Percentiles rank a stretch among this genome's conserved stretches.
These are phyloP conservation scores for Hyaena hyaena DNA, from an alignment of 2,113 vertebrate genomes.

Conservation along the genomic window DNA sequence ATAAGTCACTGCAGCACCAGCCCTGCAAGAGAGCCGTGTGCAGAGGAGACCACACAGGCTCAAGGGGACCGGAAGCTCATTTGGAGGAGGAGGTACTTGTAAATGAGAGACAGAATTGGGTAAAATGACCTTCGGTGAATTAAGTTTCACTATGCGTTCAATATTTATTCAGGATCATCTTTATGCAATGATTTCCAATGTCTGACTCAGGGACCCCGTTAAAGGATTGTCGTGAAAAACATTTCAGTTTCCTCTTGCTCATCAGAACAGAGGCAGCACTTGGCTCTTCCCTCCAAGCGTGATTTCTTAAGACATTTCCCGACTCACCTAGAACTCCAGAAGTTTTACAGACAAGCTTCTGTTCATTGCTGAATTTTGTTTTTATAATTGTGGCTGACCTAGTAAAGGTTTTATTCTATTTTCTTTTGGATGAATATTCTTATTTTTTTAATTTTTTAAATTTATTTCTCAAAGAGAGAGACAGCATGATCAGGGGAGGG, in stretches of 20 bases:
- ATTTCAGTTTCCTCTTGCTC: background rate
- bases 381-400: background rate
- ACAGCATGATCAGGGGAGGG: too few species aligned
- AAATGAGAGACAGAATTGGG: background rate
- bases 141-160: too few species aligned
- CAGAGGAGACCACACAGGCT: fast-evolving
- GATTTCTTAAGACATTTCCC: background rate
- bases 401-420: background rate
- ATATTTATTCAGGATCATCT: background rate
- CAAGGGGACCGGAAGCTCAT: background rate
- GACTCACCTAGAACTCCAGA: background rate
- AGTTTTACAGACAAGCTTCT: background rate
- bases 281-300: background rate
- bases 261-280: fast-evolving
- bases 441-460: background rate
- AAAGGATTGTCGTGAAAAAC: background rate
- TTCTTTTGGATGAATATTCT: background rate
- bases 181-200: background rate
- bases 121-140: background rate
- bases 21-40: background rate
- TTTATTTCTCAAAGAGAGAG: too few species aligned
- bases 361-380: background rate
- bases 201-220: background rate
- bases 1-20: fast-evolving
- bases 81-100: background rate